Conservation (phyloP, 1,140 invertebrate genomes). For the Drosophila gunungcola region DNA sequence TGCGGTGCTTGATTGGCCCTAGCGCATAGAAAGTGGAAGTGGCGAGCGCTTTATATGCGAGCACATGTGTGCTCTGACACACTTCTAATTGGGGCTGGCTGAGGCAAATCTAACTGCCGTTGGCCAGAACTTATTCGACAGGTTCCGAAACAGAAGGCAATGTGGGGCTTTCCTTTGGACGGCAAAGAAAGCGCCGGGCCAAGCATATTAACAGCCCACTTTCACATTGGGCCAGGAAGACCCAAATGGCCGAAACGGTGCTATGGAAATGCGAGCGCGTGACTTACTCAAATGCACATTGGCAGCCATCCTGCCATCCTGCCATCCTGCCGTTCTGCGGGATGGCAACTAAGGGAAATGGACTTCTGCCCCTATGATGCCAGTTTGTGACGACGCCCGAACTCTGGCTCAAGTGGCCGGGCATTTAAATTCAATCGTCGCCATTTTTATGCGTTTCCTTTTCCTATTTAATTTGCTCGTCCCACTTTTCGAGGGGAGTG, state of each 20-base stretch:
- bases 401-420: constrained; percentile 56
- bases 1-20: constrained; percentile 58
- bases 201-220: constrained; percentile 84
- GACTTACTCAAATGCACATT: constrained; percentile 74
- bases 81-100: constrained; percentile 64
- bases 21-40: constrained; percentile 66
- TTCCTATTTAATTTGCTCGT: constrained; percentile 77
- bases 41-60: constrained; percentile 60
- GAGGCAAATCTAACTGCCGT: not conserved
- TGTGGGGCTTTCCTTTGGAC: not conserved
- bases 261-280: constrained; percentile 46
- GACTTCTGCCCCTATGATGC: constrained; percentile 29
- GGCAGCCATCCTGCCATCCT: no score
- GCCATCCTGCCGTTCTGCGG: no score
- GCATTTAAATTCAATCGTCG: constrained; percentile 81
- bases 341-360: constrained; percentile 44
- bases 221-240: constrained; percentile 60
- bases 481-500: constrained; percentile 27
- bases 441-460: constrained; percentile 77
- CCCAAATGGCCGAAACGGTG: constrained; percentile 64
- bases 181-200: constrained; percentile 65
- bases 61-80: constrained; percentile 76
- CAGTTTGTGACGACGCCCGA: constrained; percentile 37
- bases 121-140: not conserved
- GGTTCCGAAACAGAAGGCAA: constrained; percentile 1